phyloP scores from a whole-genome alignment of 1,140 invertebrate species.

The Zaprionus tsacasi region DNA sequence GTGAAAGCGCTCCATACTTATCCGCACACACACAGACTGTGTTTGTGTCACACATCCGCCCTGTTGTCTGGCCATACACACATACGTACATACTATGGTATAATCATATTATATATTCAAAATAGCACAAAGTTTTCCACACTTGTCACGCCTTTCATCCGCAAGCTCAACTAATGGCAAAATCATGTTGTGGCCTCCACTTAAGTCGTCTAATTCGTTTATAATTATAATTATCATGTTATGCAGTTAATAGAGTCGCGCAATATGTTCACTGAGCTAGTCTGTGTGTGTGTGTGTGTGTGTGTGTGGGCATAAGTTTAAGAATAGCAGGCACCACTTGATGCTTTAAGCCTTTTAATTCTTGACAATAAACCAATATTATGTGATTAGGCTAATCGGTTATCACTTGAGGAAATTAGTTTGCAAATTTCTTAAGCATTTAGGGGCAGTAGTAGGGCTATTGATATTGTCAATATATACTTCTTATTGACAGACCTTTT shows the following conservation, averaged over 20 bases:
- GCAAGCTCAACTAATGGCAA: conserved; percentile 49
- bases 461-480: no score
- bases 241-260: conserved; percentile 45
- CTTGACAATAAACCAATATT: not conserved
- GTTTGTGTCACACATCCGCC: conserved; percentile 51
- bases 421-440: no score
- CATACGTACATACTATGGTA: conserved; percentile 35
- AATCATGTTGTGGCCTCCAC: conserved; percentile 54
- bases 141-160: conserved; percentile 54
- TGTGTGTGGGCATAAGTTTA: conserved; percentile 15
- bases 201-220: conserved; percentile 29
- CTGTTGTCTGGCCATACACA: conserved; percentile 34
- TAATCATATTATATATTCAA: conserved; percentile 77
- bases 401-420: not conserved
- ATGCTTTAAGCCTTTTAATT: not conserved
- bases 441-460: no score
- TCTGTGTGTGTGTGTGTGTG: conserved; percentile 6
- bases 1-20: conserved; percentile 33
- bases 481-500: no score
- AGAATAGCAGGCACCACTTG: not conserved
- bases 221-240: conserved; percentile 71
- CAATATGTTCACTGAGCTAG: conserved; percentile 18
- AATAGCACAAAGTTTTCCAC: conserved; percentile 60
- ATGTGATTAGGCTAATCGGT: not conserved
- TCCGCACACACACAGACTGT: conserved; percentile 2